phyloP scores from a whole-genome alignment of 1,140 invertebrate genomes.

The Neodiprion pinetum region DNA sequence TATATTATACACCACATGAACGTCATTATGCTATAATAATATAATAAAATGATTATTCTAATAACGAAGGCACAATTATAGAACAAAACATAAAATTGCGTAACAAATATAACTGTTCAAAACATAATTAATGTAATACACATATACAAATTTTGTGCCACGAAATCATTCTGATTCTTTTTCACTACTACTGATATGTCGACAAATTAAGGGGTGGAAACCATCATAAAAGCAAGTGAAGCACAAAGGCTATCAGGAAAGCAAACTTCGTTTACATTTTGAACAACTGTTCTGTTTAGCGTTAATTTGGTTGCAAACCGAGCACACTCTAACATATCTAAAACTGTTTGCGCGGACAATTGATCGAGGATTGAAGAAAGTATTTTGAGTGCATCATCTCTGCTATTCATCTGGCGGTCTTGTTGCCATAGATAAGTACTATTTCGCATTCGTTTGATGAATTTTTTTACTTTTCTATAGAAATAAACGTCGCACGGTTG shows the following conservation, averaged over 20 bases:
- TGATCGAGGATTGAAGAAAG: constrained; percentile 25
- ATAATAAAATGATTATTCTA: no score
- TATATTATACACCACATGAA: no score
- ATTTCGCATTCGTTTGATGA: constrained; percentile 25
- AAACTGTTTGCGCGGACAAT: constrained; percentile 13
- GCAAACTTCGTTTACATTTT: constrained; percentile 24
- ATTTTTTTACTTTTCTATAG: constrained; percentile 8
- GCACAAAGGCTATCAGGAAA: constrained; percentile 20
- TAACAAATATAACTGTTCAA: no score
- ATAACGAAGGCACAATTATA: no score
- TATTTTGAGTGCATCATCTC: constrained; percentile 28
- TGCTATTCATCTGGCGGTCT: constrained; percentile 6
- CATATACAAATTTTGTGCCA: no score
- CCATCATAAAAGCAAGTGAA: constrained; percentile 26
- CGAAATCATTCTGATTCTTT: no score
- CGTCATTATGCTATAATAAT: no score
- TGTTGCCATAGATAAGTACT: constrained; percentile 6
- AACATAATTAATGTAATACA: no score
- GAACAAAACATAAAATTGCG: no score
- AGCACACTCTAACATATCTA: constrained; percentile 24
- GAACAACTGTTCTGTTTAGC: constrained; percentile 6
- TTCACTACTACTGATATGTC: no score
- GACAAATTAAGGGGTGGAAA: constrained; percentile 14
- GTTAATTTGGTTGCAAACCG: constrained; percentile 26
- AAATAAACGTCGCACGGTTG: constrained; percentile 21